Percentiles rank a stretch among this genome's conserved stretches.
phyloP scores from a whole-genome alignment of 1,140 invertebrate genomes.

The Ridgeia piscesae region DNA sequence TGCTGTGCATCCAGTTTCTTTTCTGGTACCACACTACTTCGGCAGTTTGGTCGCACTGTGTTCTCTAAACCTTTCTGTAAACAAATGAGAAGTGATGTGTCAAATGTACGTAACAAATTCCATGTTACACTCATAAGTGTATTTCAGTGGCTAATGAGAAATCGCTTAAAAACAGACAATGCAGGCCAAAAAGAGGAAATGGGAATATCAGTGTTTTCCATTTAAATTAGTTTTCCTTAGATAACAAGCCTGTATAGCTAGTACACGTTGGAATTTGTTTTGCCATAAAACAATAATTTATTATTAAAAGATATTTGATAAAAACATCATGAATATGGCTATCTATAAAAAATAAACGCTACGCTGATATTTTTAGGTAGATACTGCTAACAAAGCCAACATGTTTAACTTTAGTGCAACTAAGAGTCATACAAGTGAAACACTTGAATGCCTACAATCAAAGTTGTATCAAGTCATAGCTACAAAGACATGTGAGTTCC shows the following conservation, averaged over 20 bases:
- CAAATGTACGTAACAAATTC: background rate
- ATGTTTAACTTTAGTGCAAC: background rate
- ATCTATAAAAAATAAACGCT: too few relatives aligned
- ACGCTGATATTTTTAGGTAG: background rate
- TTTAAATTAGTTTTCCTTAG: too few relatives aligned
- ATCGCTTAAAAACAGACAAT: background rate
- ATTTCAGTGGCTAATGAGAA: background rate
- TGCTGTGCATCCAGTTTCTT: background rate
- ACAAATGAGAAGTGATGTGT: background rate
- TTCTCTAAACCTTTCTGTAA: background rate
- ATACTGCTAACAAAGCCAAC: background rate
- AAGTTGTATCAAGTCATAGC: background rate
- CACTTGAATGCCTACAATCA: background rate
- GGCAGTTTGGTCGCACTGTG: background rate
- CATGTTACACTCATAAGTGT: background rate
- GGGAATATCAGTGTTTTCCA: too few relatives aligned
- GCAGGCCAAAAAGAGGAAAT: too few relatives aligned
- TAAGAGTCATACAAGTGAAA: background rate
- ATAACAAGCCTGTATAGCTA: background rate
- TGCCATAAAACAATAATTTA: background rate
- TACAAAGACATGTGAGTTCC: background rate
- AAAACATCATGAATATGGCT: background rate
- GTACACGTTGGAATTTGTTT: background rate
- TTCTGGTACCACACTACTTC: background rate
- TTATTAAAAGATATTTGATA: background rate